Conservation (phyloP, 2,888 invertebrate species). For the Deroplatys truncata region DNA sequence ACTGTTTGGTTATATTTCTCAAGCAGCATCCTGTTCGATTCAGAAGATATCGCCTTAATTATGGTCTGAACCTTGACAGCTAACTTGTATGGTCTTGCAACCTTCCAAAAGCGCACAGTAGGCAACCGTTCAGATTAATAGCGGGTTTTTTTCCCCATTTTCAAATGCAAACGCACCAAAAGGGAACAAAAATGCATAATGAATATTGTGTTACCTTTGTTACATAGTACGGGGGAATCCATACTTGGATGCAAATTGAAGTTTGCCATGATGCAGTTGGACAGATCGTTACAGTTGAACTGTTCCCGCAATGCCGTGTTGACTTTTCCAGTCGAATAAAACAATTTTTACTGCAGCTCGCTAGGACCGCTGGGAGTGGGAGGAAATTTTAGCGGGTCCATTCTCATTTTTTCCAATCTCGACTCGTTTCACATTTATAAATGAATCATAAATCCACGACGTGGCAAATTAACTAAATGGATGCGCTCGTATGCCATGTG, state of each 20-base stretch:
- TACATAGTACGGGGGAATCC: neutral
- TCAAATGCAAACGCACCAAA: neutral
- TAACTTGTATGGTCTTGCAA: neutral
- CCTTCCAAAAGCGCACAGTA: neutral
- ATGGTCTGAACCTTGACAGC: neutral
- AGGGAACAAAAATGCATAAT: neutral
- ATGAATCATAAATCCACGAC: slow-evolving; percentile 8
- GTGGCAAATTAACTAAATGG: slow-evolving; percentile 6
- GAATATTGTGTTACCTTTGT: neutral
- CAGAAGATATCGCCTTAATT: neutral
- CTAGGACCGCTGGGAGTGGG: neutral
- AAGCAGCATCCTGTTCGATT: too few relatives aligned
- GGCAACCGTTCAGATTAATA: neutral
- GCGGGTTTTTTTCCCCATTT: neutral
- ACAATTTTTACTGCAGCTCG: neutral
- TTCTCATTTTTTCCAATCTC: neutral
- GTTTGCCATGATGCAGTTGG: neutral
- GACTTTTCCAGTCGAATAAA: neutral
- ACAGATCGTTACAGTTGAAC: neutral
- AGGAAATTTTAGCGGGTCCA: neutral
- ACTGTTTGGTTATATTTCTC: too few relatives aligned
- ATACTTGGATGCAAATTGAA: neutral
- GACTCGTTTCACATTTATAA: slow-evolving; percentile 1
- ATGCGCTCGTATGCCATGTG: neutral
- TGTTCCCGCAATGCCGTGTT: neutral